Evolutionary conservation across 2,797 vertebrate species (phyloP), one percentile per base, ranked within the genome.

Genomic region (Parauchenoglanis punctatus): DNA sequence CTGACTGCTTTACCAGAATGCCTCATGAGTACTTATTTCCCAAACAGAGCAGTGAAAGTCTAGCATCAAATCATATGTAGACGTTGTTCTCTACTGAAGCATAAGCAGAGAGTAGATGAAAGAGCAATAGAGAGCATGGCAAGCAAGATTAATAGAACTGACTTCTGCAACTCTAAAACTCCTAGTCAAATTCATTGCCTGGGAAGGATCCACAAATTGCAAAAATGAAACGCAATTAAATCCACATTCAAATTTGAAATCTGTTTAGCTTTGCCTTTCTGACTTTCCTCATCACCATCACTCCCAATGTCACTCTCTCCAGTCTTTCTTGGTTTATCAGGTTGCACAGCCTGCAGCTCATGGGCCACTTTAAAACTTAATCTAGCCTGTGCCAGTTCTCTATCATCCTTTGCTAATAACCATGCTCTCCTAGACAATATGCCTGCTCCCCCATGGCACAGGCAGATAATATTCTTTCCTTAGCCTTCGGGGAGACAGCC

Each of bases 371-470:
- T 89, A 86, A 91, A 89, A 90, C 89, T 81, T 89, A 84, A 89
- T 91, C 88, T 83, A 87, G 54, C 65, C 84, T 67, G 49, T 83
- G 65, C 87, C 75, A 89, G 80, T 88, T 54, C 78, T 87, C 85
- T 76, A 91, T 89, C 87, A 87, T 88, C 65, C 81, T 82, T 56
- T 77, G 63, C 85, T 88, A 89, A 90, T 91, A 91, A 89, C 85
- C 85, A 61, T 28, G 1, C 83, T 44, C 28, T 67, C 75, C 46
- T 81, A 84, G 83, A 88, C 86, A 86, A 78, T 87, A 83, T 83
- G 86, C 85, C 85, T 77, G 70, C 68, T 87, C 49, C 85, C 78
- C 75, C 6, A 70, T 73, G 85, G 85, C 73, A 83, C 35, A 31
- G 54, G 68, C 68, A 87, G 87, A 88, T 90, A 90, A 91, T 89